Evolutionary conservation across 2,888 invertebrate genomes (phyloP).

Genomic region (Rhamnusium bicolor): DNA sequence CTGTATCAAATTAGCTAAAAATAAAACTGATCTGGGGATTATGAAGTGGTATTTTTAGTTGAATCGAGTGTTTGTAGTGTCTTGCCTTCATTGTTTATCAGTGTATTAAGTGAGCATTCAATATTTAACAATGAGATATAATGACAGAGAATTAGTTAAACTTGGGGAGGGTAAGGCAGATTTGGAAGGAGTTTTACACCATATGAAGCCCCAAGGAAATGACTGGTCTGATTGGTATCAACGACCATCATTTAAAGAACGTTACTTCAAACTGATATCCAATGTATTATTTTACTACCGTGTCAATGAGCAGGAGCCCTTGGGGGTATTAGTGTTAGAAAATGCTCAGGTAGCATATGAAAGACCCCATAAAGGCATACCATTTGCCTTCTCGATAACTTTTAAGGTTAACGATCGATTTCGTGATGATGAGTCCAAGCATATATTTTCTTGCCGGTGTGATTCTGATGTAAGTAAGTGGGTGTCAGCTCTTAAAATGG

Average conservation of each 20-base stretch:
- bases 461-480: slow-evolving; percentile 82
- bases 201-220: slow-evolving; percentile 77
- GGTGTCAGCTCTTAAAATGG: slow-evolving; percentile 79
- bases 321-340: slow-evolving; percentile 83
- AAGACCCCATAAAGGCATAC: slow-evolving; percentile 76
- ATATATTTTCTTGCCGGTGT: slow-evolving; percentile 81
- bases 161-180: slow-evolving; percentile 75
- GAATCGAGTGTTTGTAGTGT: background rate
- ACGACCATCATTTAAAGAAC: slow-evolving; percentile 77
- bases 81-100: background rate
- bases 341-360: slow-evolving; percentile 82
- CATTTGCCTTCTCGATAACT: slow-evolving; percentile 82
- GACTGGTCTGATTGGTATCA: slow-evolving; percentile 72
- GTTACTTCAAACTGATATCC: slow-evolving; percentile 83
- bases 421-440: slow-evolving; percentile 71
- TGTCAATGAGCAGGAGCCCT: slow-evolving; percentile 78
- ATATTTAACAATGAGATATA: slow-evolving; percentile 78
- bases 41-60: slow-evolving; percentile 18
- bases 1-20: slow-evolving; percentile 10
- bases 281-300: slow-evolving; percentile 86
- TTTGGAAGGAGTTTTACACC: slow-evolving; percentile 82
- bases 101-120: background rate
- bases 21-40: slow-evolving; percentile 17
- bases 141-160: slow-evolving; percentile 79
- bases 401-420: slow-evolving; percentile 78